These are phyloP conservation scores for Onychostoma macrolepis DNA, from an alignment of 2,113 vertebrate genomes.

Conservation along the genomic window DNA sequence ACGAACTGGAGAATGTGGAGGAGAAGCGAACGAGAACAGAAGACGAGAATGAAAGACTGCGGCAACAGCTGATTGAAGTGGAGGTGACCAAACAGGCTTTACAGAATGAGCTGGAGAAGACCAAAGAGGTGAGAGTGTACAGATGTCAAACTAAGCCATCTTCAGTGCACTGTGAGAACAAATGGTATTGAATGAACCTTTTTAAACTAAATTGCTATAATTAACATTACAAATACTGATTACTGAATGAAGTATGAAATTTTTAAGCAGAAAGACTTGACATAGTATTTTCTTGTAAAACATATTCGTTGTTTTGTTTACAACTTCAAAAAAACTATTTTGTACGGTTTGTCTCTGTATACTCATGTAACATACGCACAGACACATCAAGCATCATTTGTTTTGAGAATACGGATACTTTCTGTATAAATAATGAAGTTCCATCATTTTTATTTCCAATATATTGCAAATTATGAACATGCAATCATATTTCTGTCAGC, in stretches of 20 bases:
- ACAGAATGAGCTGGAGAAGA: conserved; percentile 94
- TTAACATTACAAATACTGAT: no score
- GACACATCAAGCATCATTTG: neutral
- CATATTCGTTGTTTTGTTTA: no score
- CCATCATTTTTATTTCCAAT: neutral
- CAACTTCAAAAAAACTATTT: no score
- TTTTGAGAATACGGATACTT: neutral
- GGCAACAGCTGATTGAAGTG: conserved; percentile 94
- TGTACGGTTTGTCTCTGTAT: neutral
- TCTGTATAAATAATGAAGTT: neutral
- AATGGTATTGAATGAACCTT: neutral
- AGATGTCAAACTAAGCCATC: neutral
- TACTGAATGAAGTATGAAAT: no score
- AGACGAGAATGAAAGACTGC: conserved; percentile 95
- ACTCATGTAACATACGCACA: neutral
- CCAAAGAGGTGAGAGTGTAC: conserved; percentile 87
- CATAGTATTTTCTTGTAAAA: neutral
- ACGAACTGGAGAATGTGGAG: conserved; percentile 96
- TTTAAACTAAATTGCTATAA: no score
- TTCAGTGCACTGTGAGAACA: neutral
- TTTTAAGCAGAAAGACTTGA: no score
- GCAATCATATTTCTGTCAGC: conserved; percentile 72
- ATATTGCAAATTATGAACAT: neutral
- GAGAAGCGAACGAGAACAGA: conserved; percentile 96
- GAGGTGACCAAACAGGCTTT: conserved; percentile 95